Conservation (phyloP, 2,888 invertebrate genomes). For the Drosophila lutescens region DNA sequence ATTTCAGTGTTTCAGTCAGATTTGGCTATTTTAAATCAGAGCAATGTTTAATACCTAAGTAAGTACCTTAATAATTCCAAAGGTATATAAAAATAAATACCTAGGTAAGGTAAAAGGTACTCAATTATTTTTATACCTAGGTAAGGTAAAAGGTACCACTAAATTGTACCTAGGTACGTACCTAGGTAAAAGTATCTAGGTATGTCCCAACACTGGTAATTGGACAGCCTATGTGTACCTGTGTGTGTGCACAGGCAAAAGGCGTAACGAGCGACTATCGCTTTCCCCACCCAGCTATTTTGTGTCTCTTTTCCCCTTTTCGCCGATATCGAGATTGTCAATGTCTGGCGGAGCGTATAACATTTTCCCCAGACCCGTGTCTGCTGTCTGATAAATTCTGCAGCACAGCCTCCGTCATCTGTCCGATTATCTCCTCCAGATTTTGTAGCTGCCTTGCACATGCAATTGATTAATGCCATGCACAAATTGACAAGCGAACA, state of each 20-base stretch:
- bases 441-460: slow-evolving; percentile 22
- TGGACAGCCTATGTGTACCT: slow-evolving; percentile 17
- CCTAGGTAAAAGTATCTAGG: too few relatives aligned
- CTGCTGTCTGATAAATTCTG: slow-evolving; percentile 1
- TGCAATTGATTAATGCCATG: slow-evolving; percentile 40
- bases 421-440: slow-evolving; percentile 39
- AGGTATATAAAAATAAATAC: too few relatives aligned
- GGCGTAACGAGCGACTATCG: slow-evolving; percentile 39
- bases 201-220: too few relatives aligned
- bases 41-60: too few relatives aligned
- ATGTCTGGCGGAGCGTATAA: slow-evolving; percentile 41
- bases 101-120: too few relatives aligned
- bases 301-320: background rate
- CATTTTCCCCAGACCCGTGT: slow-evolving; percentile 1
- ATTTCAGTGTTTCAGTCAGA: too few relatives aligned
- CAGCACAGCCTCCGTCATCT: slow-evolving; percentile 12
- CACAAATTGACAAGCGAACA: slow-evolving; percentile 42
- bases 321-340: slow-evolving; percentile 39
- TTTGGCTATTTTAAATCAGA: too few relatives aligned
- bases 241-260: slow-evolving; percentile 23
- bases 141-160: too few relatives aligned
- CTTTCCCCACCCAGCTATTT: slow-evolving; percentile 3
- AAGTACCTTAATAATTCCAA: too few relatives aligned
- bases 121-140: too few relatives aligned
- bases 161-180: too few relatives aligned